Conservation (phyloP, 2,888 invertebrate genomes). For the Epistrophella euchroma region DNA sequence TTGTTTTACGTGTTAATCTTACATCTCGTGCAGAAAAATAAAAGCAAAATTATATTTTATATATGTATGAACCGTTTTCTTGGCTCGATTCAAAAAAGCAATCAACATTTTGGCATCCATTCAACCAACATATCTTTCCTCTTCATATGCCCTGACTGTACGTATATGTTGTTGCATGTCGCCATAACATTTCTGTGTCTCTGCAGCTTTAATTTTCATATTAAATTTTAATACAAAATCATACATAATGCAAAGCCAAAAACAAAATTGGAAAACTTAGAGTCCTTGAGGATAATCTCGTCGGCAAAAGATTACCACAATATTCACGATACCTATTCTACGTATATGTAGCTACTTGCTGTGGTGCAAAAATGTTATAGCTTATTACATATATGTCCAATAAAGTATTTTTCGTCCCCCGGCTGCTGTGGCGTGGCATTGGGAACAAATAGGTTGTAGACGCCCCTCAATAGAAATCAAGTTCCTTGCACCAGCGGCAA, state of each 20-base stretch:
- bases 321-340: conserved; percentile 32
- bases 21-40: not conserved
- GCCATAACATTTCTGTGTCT: conserved; percentile 29
- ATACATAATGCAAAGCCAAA: conserved; percentile 9
- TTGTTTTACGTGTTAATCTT: not conserved
- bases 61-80: conserved; percentile 44
- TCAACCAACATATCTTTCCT: conserved; percentile 47
- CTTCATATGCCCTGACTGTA: not conserved
- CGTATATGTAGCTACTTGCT: not conserved
- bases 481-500: not conserved
- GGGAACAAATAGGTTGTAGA: conserved; percentile 26
- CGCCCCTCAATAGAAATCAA: conserved; percentile 8
- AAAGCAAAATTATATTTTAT: not conserved
- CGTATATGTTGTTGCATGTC: conserved; percentile 14
- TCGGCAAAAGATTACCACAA: conserved; percentile 50
- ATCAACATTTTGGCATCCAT: conserved; percentile 69
- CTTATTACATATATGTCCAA: conserved; percentile 67
- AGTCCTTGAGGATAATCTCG: conserved; percentile 47
- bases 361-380: conserved; percentile 64
- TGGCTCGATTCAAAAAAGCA: conserved; percentile 60
- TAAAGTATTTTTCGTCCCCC: conserved; percentile 54
- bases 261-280: not conserved
- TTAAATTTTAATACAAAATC: conserved; percentile 45
- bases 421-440: not conserved
- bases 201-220: conserved; percentile 61